Base-by-base conservation (phyloP, 2,888 invertebrate species). In the Synanthedon andrenaeformis region DNA sequence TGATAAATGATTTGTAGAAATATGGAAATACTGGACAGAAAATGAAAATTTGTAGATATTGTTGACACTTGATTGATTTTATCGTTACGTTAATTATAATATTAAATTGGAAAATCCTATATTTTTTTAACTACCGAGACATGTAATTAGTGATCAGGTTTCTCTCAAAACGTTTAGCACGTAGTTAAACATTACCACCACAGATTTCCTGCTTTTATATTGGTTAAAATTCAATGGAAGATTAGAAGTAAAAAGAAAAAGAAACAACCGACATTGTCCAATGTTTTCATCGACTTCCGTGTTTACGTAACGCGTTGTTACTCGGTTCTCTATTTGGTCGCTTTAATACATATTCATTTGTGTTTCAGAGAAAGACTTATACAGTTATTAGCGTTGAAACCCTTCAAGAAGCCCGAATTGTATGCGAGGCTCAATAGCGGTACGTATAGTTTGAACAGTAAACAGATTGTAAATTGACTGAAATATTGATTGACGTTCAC, bases 321-420 rank as follows among this genome's bases (percentile, higher is more conserved):
- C 14, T 13, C 45, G 14, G 14, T 45, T 45, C 45, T 35, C 35
- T 35, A 45, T 6, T 45, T 5, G 6, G 45, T 45, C n/a, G 45
- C n/a, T 45, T 13, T 45, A 45, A 45, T 45, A 13, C 45, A 8
- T 13, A 45, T 45, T 13, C 45, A 83, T 72, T 79, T 71, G 75
- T 78, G 78, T 89, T 91, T 69, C 89, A 95, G 96, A 83, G 97
- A 97, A 89, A 92, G 97, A 83, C 92, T 98, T 76, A 95, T 98
- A 78, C 98, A 98, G 82, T 90, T 97, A 79, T 90, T 98, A 82
- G 98, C 97, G 65, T 87, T 97, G 82, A 93, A 94, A 88, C 94
- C 97, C 60, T 96, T 93, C 87, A 98, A 97, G 88, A 97, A 96
- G 89, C 95, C 95, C 56, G 97, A 98, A 88, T 86, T 98, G 58